phyloP scores from a whole-genome alignment of 2,113 vertebrate species.

The Orientallactaga bullata region DNA sequence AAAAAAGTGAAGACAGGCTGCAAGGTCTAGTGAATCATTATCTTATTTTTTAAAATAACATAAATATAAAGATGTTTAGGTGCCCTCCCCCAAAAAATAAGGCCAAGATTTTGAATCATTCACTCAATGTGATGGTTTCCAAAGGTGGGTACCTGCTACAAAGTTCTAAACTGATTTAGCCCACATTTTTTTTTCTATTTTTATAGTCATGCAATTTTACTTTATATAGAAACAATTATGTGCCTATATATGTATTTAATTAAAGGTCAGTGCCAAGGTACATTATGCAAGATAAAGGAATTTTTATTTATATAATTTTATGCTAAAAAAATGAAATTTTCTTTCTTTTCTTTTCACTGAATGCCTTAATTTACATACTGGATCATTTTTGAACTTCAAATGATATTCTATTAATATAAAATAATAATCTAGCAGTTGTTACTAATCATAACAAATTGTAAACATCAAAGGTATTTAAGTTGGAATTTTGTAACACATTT shows the following conservation, averaged over 20 bases:
- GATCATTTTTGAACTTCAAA: background rate
- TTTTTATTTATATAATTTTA: slow-evolving; percentile 27
- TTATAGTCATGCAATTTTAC: slow-evolving; percentile 56
- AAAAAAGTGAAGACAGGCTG: background rate
- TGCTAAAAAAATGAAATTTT: background rate
- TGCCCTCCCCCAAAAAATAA: slow-evolving; percentile 21
- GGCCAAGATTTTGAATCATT: slow-evolving; percentile 33
- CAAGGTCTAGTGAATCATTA: background rate
- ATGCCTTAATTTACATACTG: background rate
- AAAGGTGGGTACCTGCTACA: background rate
- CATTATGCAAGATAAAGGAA: slow-evolving; percentile 60
- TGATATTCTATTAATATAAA: background rate
- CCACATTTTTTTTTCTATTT: slow-evolving; percentile 59
- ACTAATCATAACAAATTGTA: background rate
- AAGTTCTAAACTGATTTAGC: slow-evolving; percentile 48
- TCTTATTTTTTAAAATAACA: slow-evolving; percentile 35
- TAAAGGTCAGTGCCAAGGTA: slow-evolving; percentile 67
- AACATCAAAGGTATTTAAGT: background rate
- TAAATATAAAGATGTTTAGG: background rate
- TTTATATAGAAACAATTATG: slow-evolving; percentile 72
- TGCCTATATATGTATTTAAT: slow-evolving; percentile 68
- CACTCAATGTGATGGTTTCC: slow-evolving; percentile 6
- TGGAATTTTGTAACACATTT: background rate
- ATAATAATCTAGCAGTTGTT: background rate
- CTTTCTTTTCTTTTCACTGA: background rate